Conservation (phyloP, 2,797 vertebrate genomes). For the Euthynnus affinis region DNA sequence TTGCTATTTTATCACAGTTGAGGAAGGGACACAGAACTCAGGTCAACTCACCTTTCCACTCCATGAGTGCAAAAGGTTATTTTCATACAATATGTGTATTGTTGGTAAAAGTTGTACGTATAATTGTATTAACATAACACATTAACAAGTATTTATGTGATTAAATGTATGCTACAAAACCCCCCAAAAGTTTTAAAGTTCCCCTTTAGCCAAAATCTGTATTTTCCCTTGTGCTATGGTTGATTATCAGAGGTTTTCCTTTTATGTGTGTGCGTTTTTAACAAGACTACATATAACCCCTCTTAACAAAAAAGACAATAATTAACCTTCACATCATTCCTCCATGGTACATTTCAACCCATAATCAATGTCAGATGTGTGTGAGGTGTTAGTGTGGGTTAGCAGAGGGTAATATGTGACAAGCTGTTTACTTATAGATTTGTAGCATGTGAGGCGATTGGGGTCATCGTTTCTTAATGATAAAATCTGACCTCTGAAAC, state of each 20-base stretch:
- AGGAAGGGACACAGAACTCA: no score
- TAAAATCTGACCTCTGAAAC: constrained; percentile 37
- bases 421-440: constrained; percentile 40
- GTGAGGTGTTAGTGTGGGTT: neutral
- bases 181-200: no score
- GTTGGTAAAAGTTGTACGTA: no score
- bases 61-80: neutral
- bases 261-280: neutral
- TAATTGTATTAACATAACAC: no score
- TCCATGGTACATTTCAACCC: neutral
- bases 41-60: no score
- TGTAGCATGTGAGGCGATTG: constrained; percentile 5
- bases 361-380: neutral
- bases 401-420: neutral
- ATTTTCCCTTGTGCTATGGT: neutral
- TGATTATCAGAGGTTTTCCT: neutral
- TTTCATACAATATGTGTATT: no score
- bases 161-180: no score
- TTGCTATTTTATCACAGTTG: no score
- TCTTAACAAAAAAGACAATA: neutral
- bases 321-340: neutral
- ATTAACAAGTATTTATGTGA: no score
- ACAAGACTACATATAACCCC: neutral
- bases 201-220: neutral
- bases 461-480: constrained; percentile 37